phyloP scores from a whole-genome alignment of 2,113 vertebrate species.

The Oxyura jamaicensis region DNA sequence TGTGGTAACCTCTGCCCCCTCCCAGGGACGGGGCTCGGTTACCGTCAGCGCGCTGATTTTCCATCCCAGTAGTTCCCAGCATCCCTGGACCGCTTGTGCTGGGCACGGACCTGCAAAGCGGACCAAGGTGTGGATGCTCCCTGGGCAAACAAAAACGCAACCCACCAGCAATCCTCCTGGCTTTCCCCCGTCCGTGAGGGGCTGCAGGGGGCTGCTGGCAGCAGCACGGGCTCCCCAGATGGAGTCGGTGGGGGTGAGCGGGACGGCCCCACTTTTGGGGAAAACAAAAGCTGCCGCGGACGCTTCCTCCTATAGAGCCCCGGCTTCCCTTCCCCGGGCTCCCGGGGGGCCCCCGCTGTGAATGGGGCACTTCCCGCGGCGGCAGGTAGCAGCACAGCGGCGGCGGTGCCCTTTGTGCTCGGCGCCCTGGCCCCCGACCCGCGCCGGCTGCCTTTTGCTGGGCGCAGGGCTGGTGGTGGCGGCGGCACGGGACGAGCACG shows the following conservation, averaged over 20 bases:
- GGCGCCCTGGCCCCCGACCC: too few relatives aligned
- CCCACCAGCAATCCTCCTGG: too few relatives aligned
- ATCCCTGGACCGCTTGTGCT: not conserved
- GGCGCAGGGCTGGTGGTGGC: not conserved
- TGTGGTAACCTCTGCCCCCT: slow-evolving; percentile 4
- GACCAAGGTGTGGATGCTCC: not conserved
- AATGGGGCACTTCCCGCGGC: slow-evolving; percentile 74
- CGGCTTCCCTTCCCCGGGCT: slow-evolving; percentile 68
- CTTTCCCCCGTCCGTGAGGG: too few relatives aligned
- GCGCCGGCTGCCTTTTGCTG: too few relatives aligned
- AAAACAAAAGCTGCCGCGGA: slow-evolving; percentile 31
- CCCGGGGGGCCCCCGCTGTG: slow-evolving; percentile 9
- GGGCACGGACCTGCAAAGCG: not conserved
- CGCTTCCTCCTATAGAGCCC: slow-evolving; percentile 77
- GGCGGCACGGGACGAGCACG: not conserved
- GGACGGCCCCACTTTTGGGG: not conserved
- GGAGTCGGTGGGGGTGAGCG: not conserved
- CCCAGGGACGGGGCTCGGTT: rapidly evolving
- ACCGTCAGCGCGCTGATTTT: not conserved
- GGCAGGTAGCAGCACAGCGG: slow-evolving; percentile 68
- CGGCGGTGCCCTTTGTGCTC: slow-evolving; percentile 73
- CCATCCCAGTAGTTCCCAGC: slow-evolving; percentile 9
- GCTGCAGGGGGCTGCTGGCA: too few relatives aligned
- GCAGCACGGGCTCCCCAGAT: not conserved
- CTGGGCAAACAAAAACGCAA: not conserved